Conservation (phyloP, 2,888 invertebrate species). For the Penaeus monodon region DNA sequence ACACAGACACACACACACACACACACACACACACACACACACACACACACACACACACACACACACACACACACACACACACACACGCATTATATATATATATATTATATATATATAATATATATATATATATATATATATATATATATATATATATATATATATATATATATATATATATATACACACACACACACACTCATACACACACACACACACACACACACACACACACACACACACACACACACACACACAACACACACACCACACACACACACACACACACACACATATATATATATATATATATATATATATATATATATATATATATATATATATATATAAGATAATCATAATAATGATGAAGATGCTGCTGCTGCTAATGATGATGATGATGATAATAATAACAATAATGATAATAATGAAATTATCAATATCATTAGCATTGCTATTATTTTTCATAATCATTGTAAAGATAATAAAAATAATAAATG, state of each 20-base stretch:
- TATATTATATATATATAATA: conserved; percentile 16
- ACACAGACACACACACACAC: not conserved
- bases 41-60: not conserved
- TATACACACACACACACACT: not conserved
- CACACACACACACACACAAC: not conserved
- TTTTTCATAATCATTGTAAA: not conserved
- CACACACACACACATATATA: not conserved
- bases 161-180: not conserved
- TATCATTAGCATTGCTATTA: no score
- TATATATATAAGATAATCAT: not conserved
- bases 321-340: not conserved
- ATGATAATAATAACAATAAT: no score
- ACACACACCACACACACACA: not conserved
- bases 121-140: conserved; percentile 19
- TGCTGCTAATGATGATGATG: not conserved
- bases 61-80: not conserved
- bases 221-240: not conserved
- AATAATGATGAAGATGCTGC: not conserved
- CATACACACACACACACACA: not conserved
- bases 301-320: conserved; percentile 25
- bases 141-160: not conserved
- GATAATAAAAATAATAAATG: not conserved
- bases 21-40: not conserved
- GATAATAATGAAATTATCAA: no score
- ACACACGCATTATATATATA: conserved; percentile 5